A percentile compares a stretch with the other conserved stretches of the same genome.
These are phyloP conservation scores for Asarcornis scutulata DNA, from an alignment of 2,113 vertebrate genomes.

Conservation along the genomic window DNA sequence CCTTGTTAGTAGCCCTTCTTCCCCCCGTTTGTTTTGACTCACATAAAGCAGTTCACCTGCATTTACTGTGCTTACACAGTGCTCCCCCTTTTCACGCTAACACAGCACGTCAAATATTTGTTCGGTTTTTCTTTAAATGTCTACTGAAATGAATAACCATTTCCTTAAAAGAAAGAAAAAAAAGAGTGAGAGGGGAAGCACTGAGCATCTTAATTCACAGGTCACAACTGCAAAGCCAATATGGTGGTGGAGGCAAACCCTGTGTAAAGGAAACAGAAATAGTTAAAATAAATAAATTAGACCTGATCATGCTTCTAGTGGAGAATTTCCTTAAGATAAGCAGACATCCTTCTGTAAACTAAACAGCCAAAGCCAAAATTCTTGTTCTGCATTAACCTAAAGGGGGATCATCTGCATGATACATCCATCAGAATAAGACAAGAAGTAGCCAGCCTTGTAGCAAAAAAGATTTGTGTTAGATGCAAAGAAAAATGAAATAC, in stretches of 20 bases:
- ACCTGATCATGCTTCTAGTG: neutral
- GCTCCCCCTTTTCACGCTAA: neutral
- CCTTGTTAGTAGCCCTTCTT: neutral
- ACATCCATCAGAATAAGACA: accelerated
- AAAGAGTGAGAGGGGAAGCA: accelerated
- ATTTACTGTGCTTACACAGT: neutral
- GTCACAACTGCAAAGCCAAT: neutral
- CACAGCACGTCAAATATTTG: slow-evolving; percentile 8
- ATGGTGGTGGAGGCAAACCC: neutral
- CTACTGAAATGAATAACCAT: neutral
- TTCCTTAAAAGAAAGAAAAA: neutral
- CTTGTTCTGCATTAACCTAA: neutral
- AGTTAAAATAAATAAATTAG: neutral
- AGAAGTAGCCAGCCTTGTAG: neutral
- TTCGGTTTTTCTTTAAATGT: slow-evolving; percentile 5
- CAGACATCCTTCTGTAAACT: neutral
- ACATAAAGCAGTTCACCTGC: neutral
- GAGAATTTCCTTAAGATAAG: neutral
- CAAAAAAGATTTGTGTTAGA: neutral
- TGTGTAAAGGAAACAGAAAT: neutral
- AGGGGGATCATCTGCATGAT: neutral
- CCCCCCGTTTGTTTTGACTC: neutral
- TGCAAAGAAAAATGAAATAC: neutral
- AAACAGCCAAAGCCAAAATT: neutral
- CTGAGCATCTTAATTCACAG: neutral